Evolutionary conservation across 2,888 invertebrate genomes (phyloP), one percentile per base, ranked within the genome.

Genomic region (Tridacna gigas): DNA sequence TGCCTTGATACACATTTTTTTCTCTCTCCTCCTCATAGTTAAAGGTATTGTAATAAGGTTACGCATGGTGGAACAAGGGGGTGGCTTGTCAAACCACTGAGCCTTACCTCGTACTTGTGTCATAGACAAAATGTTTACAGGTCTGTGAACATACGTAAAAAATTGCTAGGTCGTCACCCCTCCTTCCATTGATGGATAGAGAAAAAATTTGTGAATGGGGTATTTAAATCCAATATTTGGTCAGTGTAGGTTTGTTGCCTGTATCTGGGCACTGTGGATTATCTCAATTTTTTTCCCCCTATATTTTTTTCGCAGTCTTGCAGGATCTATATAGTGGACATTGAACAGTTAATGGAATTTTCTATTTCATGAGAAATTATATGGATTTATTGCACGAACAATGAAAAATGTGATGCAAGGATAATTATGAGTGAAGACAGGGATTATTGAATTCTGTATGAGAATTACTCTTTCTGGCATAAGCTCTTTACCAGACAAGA

Each of bases 211-310:
- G 26, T 71, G 71, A 71, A 71, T 71, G 71, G 71, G 71, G 26
- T 71, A 71, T 71, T 71, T 51, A 69, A 71, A 48, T 26, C 71
- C 71, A 51, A 71, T 71, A 71, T 48, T 71, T n/a, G 71, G 48
- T 37, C 67, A 56, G 37, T 37, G 37, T 37, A 37, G 37, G 37
- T 37, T 7, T 63, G 22, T 13, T 63, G 22, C 2, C 22, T 20
- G 63, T 63, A 22, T 51, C 25, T 7, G 47, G 71, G 25, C 47
- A 71, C 51, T 51, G 71, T 67, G 71, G 26, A 51, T 51, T 71
- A 71, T 71, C 51, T 47, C 48, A 13, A 9, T n/a, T n/a, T 48
- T 71, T 71, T 51, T n/a, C n/a, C 22, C 22, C 4, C 2, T 7
- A 56, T 56, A 20, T 56, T 56, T 56, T 56, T 56, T 56, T 20